Percentiles rank a stretch among this genome's conserved stretches.
These are phyloP conservation scores for Caenorhabditis becei DNA, from an alignment of 2,888 invertebrate genomes.

Conservation along the genomic window DNA sequence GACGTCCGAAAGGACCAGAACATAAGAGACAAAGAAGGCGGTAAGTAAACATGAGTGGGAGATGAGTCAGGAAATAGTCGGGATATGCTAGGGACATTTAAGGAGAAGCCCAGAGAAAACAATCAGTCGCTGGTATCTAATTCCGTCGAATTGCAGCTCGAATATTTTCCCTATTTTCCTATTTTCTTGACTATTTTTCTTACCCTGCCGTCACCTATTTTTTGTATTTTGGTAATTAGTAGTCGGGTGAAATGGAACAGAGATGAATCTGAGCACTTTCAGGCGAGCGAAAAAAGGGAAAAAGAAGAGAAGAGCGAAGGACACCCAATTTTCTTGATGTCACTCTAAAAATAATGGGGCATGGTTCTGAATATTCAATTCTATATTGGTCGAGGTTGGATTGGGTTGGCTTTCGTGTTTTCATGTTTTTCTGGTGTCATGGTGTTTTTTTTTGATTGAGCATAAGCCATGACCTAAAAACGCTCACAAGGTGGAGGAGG, in stretches of 20 bases:
- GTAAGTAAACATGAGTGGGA: slow-evolving; percentile 35
- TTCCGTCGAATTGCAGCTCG: slow-evolving; percentile 8
- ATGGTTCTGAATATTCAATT: slow-evolving; percentile 6
- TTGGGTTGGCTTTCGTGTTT: background rate
- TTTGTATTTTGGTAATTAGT: background rate
- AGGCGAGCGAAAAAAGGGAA: too few species aligned
- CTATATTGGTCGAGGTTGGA: background rate
- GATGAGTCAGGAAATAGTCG: slow-evolving; percentile 40
- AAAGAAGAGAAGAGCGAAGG: too few species aligned
- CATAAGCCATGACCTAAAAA: background rate
- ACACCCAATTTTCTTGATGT: background rate
- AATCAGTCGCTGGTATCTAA: slow-evolving; percentile 5
- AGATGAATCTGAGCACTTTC: background rate
- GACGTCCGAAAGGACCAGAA: slow-evolving; percentile 23
- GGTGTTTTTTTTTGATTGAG: background rate
- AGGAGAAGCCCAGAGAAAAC: slow-evolving; percentile 9
- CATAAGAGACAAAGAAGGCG: slow-evolving; percentile 18
- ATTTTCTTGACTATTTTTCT: background rate
- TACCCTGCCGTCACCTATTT: background rate
- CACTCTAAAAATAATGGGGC: background rate
- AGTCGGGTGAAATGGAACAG: background rate
- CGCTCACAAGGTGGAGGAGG: background rate
- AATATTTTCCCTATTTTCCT: background rate
- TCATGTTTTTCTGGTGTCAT: background rate
- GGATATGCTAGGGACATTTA: slow-evolving; percentile 1